Base-by-base conservation (phyloP, 2,888 invertebrate genomes). In the Oxytorus armatus region DNA sequence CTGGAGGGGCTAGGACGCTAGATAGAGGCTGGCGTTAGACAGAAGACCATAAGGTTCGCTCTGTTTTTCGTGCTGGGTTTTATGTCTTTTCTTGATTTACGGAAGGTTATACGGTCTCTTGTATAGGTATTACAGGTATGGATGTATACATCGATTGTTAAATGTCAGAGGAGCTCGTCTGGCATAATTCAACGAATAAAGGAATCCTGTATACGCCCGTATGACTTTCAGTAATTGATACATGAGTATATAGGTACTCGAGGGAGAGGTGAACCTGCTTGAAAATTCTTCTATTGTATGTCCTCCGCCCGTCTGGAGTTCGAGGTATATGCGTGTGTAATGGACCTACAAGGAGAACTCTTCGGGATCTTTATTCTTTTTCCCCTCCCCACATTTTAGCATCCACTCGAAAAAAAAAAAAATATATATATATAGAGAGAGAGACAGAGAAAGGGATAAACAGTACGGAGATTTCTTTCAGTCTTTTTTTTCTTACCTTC, bases 41-140 rank as follows among this genome's bases (percentile, higher is more conserved):
- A 29, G 55, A 47, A 61, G 72, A 72, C 49, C 42, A 51, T 47
- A 63, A 68, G 55, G 33, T 36, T 55, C 57, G 29, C 69, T 44
- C 57, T 81, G 74, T 81, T 73, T 75, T 63, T 25, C 72, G 61
- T 11, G 61, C 39, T 42, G 14, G 63, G 68, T 76, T 82, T 79
- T 76, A 79, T 76, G 75, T 55, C 72, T 76, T 79, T 82, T 76
- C 78, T 79, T 76, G 82, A 79, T 79, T 79, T 76, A 76, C 79
- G 68, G 70, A 79, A 78, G 74, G 65, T 69, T 66, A 14, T 57
- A 49, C 57, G 39, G 63, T 66, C n/a, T 14, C n/a, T n/a, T n/a
- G n/a, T n/a, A 61, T 16, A 53, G 47, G 36, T 25, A 72, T 51
- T 44, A 39, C 36, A 66, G 57, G 63, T 74, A 65, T 53, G 53